Percentiles rank a stretch among this genome's conserved stretches.
Conservation (phyloP, 2,797 vertebrate genomes). For the Cryptoprocta ferox region DNA sequence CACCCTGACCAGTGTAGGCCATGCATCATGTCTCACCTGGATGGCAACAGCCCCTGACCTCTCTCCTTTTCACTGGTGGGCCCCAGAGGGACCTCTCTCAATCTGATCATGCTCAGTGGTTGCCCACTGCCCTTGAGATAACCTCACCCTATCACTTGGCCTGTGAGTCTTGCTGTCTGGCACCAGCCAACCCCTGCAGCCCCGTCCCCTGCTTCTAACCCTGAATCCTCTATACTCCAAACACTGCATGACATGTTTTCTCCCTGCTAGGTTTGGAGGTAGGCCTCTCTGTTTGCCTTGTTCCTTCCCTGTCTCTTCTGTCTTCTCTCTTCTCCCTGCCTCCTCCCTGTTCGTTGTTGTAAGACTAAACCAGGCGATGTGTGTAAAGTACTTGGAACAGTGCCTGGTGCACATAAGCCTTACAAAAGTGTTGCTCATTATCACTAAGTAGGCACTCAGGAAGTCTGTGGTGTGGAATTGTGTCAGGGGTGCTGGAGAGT, state of each 20-base stretch:
- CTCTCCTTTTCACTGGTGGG: not conserved
- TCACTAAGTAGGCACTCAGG: not conserved
- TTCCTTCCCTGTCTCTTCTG: not conserved
- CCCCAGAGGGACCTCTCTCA: not conserved
- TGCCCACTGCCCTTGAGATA: not conserved
- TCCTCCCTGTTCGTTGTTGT: not conserved
- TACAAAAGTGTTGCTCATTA: not conserved
- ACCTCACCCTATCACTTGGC: not conserved
- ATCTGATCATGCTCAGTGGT: not conserved
- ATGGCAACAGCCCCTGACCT: not conserved
- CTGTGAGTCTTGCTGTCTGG: not conserved
- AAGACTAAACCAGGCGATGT: not conserved
- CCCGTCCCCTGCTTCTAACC: not conserved
- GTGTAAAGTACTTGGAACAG: not conserved
- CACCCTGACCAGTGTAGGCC: not conserved
- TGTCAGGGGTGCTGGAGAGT: not conserved
- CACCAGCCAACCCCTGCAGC: not conserved
- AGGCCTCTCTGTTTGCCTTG: not conserved
- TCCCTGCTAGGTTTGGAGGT: not conserved
- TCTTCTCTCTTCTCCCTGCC: not conserved
- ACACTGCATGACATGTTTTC: fast-evolving
- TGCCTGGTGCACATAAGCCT: not conserved
- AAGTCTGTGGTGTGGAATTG: not conserved
- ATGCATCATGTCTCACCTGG: not conserved
- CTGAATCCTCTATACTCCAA: not conserved